Percentiles rank a stretch among this genome's conserved stretches.
phyloP scores from a whole-genome alignment of 2,113 vertebrate genomes.

The Scatophagus argus region DNA sequence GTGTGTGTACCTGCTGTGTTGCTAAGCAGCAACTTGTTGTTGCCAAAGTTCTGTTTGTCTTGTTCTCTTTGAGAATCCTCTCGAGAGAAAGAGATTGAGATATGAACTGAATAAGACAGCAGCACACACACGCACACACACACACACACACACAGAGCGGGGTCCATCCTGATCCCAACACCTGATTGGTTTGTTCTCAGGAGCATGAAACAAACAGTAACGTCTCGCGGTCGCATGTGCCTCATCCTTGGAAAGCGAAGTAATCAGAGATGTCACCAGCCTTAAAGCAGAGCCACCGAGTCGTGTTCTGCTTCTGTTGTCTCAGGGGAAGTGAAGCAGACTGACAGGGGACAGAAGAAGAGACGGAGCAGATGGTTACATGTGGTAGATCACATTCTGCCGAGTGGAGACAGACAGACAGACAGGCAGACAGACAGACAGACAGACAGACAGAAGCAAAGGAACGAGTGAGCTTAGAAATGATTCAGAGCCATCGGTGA shows the following conservation, averaged over 20 bases:
- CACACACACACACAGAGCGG: background rate
- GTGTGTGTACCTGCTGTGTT: conserved; percentile 5
- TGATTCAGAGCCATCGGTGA: too few species aligned
- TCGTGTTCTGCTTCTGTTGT: background rate
- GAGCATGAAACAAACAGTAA: conserved; percentile 3
- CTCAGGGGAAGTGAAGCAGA: background rate
- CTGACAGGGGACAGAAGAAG: background rate
- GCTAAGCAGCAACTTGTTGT: conserved; percentile 55
- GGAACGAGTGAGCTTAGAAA: too few species aligned
- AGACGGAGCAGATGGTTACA: background rate
- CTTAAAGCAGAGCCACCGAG: background rate
- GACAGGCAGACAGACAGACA: too few species aligned
- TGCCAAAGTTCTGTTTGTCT: conserved; percentile 53
- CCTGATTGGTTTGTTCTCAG: conserved; percentile 11
- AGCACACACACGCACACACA: conserved; percentile 24
- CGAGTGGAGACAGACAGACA: too few species aligned
- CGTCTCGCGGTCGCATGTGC: background rate
- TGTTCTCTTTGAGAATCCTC: conserved; percentile 13
- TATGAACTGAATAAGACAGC: background rate
- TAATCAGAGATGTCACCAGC: background rate
- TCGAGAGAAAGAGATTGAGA: background rate
- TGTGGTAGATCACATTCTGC: background rate
- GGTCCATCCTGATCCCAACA: background rate
- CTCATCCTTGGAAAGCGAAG: background rate
- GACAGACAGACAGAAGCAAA: too few species aligned